Percentiles rank a stretch among this genome's conserved stretches.
Evolutionary conservation across 64 coral and sea anemone genomes (phyloP).

Genomic region (Montipora cactus): DNA sequence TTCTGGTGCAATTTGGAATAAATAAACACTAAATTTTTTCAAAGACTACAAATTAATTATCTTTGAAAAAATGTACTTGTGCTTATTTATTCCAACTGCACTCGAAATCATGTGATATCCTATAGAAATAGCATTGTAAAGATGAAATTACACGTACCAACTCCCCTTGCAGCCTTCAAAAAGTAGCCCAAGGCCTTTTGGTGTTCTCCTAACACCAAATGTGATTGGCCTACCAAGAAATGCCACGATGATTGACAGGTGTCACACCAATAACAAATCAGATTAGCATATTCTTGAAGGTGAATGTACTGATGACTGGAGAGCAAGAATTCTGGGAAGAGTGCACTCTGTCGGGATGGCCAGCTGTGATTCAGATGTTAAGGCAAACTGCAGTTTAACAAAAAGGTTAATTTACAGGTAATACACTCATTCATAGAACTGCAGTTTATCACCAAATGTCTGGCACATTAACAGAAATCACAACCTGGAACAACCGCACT

Average conservation of each 20-base stretch:
- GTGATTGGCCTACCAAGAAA: constrained; percentile 86
- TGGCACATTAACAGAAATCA: background rate
- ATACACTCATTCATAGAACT: too few species aligned
- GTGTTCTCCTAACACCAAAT: constrained; percentile 86
- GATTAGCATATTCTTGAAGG: constrained; percentile 84
- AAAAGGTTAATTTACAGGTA: too few species aligned
- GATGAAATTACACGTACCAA: constrained; percentile 44
- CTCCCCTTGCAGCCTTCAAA: constrained; percentile 74
- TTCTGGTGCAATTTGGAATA: too few species aligned
- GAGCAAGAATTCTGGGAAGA: constrained; percentile 88
- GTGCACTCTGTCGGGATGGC: constrained; percentile 60
- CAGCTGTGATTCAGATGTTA: constrained; percentile 54
- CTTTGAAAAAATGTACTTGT: too few species aligned
- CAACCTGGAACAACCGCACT: too few species aligned
- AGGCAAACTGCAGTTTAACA: background rate
- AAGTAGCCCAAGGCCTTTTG: constrained; percentile 90
- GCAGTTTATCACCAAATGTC: too few species aligned
- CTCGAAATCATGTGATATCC: too few species aligned
- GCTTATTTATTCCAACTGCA: too few species aligned
- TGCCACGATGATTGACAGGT: constrained; percentile 58
- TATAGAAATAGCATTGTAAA: too few species aligned
- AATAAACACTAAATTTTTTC: too few species aligned
- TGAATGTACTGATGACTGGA: constrained; percentile 86
- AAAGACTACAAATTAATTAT: too few species aligned
- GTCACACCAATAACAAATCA: constrained; percentile 77